phyloP scores from a whole-genome alignment of 1,140 invertebrate genomes.

The Ephestia elutella region DNA sequence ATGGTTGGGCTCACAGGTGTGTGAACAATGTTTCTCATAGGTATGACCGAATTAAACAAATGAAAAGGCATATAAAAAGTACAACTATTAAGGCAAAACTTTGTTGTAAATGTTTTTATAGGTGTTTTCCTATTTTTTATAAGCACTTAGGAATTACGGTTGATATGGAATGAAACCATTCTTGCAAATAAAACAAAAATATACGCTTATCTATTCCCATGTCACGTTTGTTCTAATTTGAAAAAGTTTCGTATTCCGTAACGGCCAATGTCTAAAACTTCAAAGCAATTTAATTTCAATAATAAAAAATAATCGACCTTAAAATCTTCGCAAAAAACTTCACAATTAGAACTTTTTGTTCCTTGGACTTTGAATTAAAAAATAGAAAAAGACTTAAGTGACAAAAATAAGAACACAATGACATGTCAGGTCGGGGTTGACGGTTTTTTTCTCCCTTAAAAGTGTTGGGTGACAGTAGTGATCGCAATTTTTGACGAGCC shows the following conservation, averaged over 20 bases:
- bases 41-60: conserved; percentile 13
- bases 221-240: no score
- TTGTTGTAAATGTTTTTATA: no score
- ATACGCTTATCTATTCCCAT: background rate
- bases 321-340: conserved; percentile 68
- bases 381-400: conserved; percentile 59
- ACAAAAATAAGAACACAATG: conserved; percentile 68
- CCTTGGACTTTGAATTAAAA: conserved; percentile 45
- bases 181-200: no score
- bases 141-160: no score
- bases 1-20: conserved; percentile 55
- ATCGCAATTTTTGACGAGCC: conserved; percentile 66
- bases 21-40: conserved; percentile 27
- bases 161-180: no score
- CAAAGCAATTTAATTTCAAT: conserved; percentile 28
- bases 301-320: conserved; percentile 68
- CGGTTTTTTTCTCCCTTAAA: conserved; percentile 35
- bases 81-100: no score
- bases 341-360: conserved; percentile 73
- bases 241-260: background rate
- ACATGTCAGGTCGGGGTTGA: conserved; percentile 66
- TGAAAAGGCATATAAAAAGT: background rate
- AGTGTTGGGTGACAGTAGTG: conserved; percentile 62
- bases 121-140: no score
- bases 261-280: background rate